Conservation (phyloP, 2,113 vertebrate genomes). For the Melierax canorus region DNA sequence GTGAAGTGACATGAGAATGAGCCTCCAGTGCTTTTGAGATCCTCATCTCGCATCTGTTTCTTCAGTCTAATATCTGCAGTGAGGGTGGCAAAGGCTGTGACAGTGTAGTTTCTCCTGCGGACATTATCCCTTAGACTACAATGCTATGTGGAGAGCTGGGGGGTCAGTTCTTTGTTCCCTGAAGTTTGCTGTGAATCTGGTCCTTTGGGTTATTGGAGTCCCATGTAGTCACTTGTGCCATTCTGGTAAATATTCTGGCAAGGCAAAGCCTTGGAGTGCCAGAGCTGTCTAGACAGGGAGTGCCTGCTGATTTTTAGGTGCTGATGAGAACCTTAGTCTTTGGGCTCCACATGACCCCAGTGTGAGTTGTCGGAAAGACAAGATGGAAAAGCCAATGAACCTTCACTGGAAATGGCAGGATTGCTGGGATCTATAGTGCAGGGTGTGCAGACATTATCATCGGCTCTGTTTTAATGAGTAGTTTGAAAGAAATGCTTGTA, state of each 20-base stretch:
- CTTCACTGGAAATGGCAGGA: not conserved
- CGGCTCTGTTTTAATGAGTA: not conserved
- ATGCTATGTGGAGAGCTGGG: not conserved
- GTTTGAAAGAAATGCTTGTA: not conserved
- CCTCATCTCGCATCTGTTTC: not conserved
- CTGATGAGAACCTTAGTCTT: not conserved
- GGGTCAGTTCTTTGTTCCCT: not conserved
- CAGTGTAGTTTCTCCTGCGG: not conserved
- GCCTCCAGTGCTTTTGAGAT: not conserved
- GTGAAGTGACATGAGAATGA: conserved; percentile 1
- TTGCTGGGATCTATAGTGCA: not conserved
- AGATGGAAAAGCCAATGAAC: not conserved
- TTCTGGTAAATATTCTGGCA: not conserved
- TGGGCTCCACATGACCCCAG: not conserved
- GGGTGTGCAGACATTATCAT: not conserved
- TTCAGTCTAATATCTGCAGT: not conserved
- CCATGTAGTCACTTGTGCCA: not conserved
- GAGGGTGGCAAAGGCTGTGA: not conserved
- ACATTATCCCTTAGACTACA: not conserved
- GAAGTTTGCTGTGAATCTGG: not conserved
- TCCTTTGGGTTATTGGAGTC: not conserved
- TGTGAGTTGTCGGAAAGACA: not conserved
- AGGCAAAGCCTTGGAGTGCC: not conserved
- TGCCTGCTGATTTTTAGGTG: not conserved
- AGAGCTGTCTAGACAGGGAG: not conserved